Conservation (phyloP, 2,888 invertebrate species). For the Adelphocoris suturalis region DNA sequence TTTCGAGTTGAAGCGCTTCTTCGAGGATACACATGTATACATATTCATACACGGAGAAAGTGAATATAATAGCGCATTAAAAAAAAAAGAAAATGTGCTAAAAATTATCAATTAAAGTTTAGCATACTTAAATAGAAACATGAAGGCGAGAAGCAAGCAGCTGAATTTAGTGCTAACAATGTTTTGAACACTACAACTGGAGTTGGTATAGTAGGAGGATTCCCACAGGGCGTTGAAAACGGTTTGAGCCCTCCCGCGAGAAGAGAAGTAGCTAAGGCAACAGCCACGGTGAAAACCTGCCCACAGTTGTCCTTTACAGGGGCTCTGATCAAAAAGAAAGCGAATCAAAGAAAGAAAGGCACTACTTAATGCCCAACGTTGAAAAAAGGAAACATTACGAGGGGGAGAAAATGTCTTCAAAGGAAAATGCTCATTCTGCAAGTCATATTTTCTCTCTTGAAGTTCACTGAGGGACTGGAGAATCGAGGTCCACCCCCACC, state of each 20-base stretch:
- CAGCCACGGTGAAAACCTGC: background rate
- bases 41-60: too few relatives aligned
- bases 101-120: too few relatives aligned
- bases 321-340: conserved; percentile 23
- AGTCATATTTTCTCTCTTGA: conserved; percentile 26
- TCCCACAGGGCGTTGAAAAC: background rate
- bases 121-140: too few relatives aligned
- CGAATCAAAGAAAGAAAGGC: conserved; percentile 43
- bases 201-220: too few relatives aligned
- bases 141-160: too few relatives aligned
- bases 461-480: background rate
- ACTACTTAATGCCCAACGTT: background rate
- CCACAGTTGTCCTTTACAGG: conserved; percentile 5
- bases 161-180: too few relatives aligned
- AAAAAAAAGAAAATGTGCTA: too few relatives aligned
- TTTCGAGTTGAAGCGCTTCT: too few relatives aligned
- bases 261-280: background rate
- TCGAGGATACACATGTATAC: too few relatives aligned
- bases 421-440: conserved; percentile 46
- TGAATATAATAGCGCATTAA: too few relatives aligned
- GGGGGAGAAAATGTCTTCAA: background rate
- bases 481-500: background rate
- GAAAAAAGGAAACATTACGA: conserved; percentile 32
- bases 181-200: too few relatives aligned
- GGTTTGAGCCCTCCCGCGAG: background rate